Evolutionary conservation across 2,113 vertebrate genomes (phyloP).

Genomic region (Corythornis cristatus): DNA sequence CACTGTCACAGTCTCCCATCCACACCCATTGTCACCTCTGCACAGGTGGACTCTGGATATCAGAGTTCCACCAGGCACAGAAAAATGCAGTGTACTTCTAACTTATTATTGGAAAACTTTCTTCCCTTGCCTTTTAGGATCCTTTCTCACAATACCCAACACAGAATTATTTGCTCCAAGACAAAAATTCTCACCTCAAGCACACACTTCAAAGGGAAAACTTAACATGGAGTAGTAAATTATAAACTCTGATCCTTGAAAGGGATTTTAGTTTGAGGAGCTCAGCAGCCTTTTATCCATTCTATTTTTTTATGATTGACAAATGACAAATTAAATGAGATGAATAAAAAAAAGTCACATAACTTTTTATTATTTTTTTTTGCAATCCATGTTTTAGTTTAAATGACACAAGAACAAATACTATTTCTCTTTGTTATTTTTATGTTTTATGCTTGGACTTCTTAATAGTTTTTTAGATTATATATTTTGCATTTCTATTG

Average conservation of each 20-base stretch:
- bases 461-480: not conserved
- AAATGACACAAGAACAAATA: not conserved
- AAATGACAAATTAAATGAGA: not conserved
- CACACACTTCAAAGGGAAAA: not conserved
- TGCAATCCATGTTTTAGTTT: not conserved
- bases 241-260: not conserved
- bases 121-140: not conserved
- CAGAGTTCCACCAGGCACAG: not conserved
- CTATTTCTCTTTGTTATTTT: not conserved
- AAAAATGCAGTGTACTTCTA: not conserved
- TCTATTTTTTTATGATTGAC: not conserved
- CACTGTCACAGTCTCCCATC: not conserved
- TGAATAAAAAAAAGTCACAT: not conserved
- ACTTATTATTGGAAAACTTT: not conserved
- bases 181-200: not conserved
- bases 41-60: not conserved
- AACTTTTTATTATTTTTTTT: not conserved
- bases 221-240: not conserved
- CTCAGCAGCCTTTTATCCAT: not conserved
- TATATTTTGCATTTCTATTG: not conserved
- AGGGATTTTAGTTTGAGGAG: not conserved
- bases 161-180: not conserved
- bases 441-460: not conserved
- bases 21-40: accelerated
- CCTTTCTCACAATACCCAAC: not conserved